Percentiles rank a stretch among this genome's conserved stretches.
Conservation (phyloP, 2,113 vertebrate species). For the Lycaon pictus region DNA sequence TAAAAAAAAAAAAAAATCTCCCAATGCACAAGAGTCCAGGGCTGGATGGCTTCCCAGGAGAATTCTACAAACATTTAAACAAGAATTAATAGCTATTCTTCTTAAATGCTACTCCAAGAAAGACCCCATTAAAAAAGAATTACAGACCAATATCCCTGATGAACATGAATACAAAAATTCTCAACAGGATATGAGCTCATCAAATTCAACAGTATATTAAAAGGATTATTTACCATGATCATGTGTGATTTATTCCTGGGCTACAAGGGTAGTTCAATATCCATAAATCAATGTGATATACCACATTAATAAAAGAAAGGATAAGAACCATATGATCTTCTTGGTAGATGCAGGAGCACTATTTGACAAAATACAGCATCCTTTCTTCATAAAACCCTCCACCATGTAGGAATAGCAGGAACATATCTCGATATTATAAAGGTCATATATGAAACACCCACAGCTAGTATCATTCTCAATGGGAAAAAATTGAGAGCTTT, state of each 20-base stretch:
- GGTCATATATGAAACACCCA: background rate
- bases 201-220: too few relatives aligned
- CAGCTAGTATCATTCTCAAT: background rate
- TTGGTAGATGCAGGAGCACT: background rate
- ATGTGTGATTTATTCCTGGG: too few relatives aligned
- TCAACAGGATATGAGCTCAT: background rate
- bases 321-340: background rate
- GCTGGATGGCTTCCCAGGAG: background rate
- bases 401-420: background rate
- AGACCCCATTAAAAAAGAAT: background rate
- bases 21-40: background rate
- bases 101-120: background rate
- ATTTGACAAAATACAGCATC: background rate
- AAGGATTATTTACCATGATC: too few relatives aligned
- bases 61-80: background rate
- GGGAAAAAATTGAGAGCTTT: background rate
- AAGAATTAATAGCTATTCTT: background rate
- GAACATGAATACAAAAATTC: background rate
- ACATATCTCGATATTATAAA: background rate
- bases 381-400: background rate
- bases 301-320: background rate
- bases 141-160: background rate
- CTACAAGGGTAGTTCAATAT: too few relatives aligned
- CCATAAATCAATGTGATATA: background rate
- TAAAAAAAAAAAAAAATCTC: background rate